Base-by-base conservation (phyloP, 1,140 invertebrate genomes). In the Pogonus chalceus region DNA sequence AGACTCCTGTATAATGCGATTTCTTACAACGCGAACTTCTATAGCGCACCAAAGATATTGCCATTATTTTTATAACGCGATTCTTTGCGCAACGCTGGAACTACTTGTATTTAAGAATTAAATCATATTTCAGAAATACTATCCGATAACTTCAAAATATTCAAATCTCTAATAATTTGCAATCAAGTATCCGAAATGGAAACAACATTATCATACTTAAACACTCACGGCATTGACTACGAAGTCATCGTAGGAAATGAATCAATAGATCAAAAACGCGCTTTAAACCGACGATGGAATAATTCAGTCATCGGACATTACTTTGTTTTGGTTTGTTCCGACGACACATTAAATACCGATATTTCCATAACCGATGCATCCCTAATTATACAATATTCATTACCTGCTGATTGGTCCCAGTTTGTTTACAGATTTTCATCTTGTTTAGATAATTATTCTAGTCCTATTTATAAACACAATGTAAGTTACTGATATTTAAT, bases 251-350 rank as follows among this genome's bases (percentile, higher is more conserved):
- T 39, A 14, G 52, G 56, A 35, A 35, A 52, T 31, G 54, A 52
- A 23, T 26, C 23, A 21, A 35, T 52, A 16, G 63, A 65, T 26
- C 59, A 65, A 20, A 60, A 61, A 47, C 10, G 35, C 1, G 51
- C 56, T 22, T 26, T 56, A 20, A 64, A 67, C 54, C 20, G 20
- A 12, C 21, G 49, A 10, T 67, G 65, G 65, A 54, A 49, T 18
- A 52, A 46, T 47, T n/a, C 50, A 10, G 23, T 18, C 51, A 48
- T 23, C n/a, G 65, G 63, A 20, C 51, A 59, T 14, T 59, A 61
- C 56, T 56, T 35, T 65, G 65, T 63, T 37, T 50, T 67, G n/a
- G n/a, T 67, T 16, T 67, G 64, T 48, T 61, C 64, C 1, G 64
- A 67, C 54, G 39, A 56, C 20, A 55, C 57, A 9, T 58, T 61